Evolutionary conservation across 2,888 invertebrate species (phyloP).

Genomic region (Girardia tigrina): DNA sequence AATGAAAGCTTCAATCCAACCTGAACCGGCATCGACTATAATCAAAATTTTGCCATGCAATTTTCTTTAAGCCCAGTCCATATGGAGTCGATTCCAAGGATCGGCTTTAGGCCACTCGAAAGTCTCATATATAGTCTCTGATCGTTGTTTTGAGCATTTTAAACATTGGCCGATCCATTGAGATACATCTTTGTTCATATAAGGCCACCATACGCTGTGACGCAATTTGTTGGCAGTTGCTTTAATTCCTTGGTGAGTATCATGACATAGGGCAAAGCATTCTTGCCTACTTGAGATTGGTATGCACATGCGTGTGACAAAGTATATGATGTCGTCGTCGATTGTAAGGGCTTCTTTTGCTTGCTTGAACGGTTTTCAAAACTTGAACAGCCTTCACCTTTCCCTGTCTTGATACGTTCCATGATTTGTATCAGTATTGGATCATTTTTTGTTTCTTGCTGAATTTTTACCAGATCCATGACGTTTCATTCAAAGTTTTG

Average conservation of each 20-base stretch:
- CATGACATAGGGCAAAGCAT: conserved; percentile 1
- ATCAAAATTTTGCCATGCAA: conserved; percentile 32
- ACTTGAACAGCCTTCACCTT: too few species aligned
- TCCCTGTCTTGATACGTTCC: conserved; percentile 26
- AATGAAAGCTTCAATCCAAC: conserved; percentile 34
- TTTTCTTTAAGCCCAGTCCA: conserved; percentile 32
- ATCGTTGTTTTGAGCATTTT: conserved; percentile 17
- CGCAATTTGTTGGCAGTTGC: not conserved
- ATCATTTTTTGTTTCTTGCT: conserved; percentile 24
- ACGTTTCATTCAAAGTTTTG: conserved; percentile 26
- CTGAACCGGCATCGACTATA: conserved; percentile 33
- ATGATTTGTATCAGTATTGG: conserved; percentile 20
- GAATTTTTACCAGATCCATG: conserved; percentile 9
- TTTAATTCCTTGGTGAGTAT: conserved; percentile 8
- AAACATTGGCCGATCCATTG: conserved; percentile 10
- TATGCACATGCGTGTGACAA: not conserved
- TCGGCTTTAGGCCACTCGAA: conserved; percentile 28
- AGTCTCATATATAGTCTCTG: not conserved
- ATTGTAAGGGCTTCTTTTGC: conserved; percentile 21
- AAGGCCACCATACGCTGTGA: too few species aligned
- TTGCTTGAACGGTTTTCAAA: conserved; percentile 28
- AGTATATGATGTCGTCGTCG: conserved; percentile 31
- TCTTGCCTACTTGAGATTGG: conserved; percentile 25
- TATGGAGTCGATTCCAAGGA: conserved; percentile 29
- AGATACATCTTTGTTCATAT: too few species aligned